phyloP scores from a whole-genome alignment of 2,888 invertebrate species.

The Teinopalpus imperialis region DNA sequence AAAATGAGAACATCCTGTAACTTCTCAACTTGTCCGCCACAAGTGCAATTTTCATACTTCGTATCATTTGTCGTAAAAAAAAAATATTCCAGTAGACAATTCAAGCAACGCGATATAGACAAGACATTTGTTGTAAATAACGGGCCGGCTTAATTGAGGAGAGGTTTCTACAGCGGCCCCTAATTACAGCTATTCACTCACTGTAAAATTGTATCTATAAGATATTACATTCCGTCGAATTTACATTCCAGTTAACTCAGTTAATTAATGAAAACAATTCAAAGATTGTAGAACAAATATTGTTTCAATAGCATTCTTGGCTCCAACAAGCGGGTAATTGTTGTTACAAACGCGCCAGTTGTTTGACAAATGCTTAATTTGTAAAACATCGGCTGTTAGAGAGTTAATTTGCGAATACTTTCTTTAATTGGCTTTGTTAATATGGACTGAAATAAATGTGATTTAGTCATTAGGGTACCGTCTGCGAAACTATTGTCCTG shows the following conservation, averaged over 20 bases:
- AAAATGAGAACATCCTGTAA: too few relatives aligned
- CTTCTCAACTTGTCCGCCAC: too few relatives aligned
- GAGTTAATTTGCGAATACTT: slow-evolving; percentile 7
- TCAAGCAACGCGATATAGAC: too few relatives aligned
- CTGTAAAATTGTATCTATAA: slow-evolving; percentile 20
- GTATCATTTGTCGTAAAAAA: too few relatives aligned
- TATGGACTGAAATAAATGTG: too few relatives aligned
- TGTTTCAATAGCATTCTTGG: slow-evolving; percentile 18
- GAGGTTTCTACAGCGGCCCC: slow-evolving; percentile 12
- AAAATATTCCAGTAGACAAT: too few relatives aligned
- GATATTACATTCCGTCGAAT: slow-evolving; percentile 15
- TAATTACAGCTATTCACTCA: slow-evolving; percentile 10
- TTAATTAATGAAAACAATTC: slow-evolving; percentile 24
- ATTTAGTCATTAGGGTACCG: too few relatives aligned
- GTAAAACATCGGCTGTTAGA: background rate
- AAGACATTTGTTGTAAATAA: too few relatives aligned
- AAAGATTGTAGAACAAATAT: slow-evolving; percentile 17
- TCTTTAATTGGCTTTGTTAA: background rate
- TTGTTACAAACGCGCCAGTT: slow-evolving; percentile 15
- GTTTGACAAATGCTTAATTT: slow-evolving; percentile 12
- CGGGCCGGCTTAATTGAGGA: background rate
- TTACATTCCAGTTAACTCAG: slow-evolving; percentile 17
- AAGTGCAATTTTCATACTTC: too few relatives aligned
- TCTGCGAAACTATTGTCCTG: too few relatives aligned
- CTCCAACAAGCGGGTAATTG: slow-evolving; percentile 21